Conservation (phyloP, 2,113 vertebrate species). For the Microcebus murinus region DNA sequence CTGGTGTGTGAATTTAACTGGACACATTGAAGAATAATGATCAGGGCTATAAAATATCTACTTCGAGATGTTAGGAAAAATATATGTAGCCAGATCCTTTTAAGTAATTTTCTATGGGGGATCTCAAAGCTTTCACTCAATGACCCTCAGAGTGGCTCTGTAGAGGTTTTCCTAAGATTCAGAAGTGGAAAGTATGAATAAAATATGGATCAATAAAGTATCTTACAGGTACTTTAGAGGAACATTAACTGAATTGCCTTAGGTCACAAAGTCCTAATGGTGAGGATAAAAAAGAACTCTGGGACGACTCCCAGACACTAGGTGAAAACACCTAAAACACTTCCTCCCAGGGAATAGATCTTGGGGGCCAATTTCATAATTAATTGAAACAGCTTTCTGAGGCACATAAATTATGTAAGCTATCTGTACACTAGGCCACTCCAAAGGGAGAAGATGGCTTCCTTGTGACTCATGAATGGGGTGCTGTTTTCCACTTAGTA, state of each 20-base stretch:
- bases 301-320: background rate
- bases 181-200: slow-evolving; percentile 51
- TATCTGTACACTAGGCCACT: background rate
- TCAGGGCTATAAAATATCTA: background rate
- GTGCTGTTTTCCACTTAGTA: background rate
- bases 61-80: slow-evolving; percentile 17
- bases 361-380: slow-evolving; percentile 57
- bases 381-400: slow-evolving; percentile 71
- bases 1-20: background rate
- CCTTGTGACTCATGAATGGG: background rate
- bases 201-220: slow-evolving; percentile 64
- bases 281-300: background rate
- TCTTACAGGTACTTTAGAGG: slow-evolving; percentile 16
- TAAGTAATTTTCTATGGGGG: background rate
- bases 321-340: slow-evolving; percentile 20
- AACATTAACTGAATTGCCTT: slow-evolving; percentile 49
- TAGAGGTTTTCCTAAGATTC: slow-evolving; percentile 22
- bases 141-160: background rate
- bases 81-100: background rate
- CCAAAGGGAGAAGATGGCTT: background rate
- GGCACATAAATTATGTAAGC: slow-evolving; percentile 60
- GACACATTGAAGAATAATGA: background rate
- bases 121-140: background rate
- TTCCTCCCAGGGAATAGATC: background rate
- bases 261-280: slow-evolving; percentile 42